Percentiles rank a stretch among this genome's conserved stretches.
phyloP scores from a whole-genome alignment of 2,797 vertebrate species.

The Nyctibius grandis region DNA sequence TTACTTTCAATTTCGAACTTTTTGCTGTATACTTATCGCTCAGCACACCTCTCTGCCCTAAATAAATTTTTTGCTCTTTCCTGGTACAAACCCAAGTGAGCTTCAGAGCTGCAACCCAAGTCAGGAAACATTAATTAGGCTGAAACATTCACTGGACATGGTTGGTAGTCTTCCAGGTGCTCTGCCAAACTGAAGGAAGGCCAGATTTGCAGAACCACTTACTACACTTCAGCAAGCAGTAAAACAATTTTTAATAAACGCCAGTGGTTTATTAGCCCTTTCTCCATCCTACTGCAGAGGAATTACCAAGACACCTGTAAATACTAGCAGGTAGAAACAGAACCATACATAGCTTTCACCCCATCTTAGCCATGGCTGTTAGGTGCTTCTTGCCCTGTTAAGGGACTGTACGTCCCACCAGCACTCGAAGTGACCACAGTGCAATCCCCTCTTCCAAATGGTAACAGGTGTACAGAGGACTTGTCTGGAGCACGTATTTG shows the following conservation, averaged over 20 bases:
- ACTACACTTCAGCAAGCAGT: not conserved
- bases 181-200: not conserved
- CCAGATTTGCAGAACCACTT: not conserved
- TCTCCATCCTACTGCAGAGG: not conserved
- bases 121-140: not conserved
- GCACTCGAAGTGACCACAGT: not conserved
- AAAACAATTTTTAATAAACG: not conserved
- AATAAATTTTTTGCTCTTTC: not conserved
- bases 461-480: not conserved
- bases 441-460: not conserved
- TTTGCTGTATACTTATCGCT: fast-evolving
- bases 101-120: not conserved
- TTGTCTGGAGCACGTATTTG: not conserved
- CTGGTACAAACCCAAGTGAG: not conserved
- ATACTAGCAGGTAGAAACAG: not conserved
- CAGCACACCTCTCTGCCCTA: not conserved
- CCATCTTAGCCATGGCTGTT: not conserved
- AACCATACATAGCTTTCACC: not conserved
- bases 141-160: not conserved
- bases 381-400: not conserved
- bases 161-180: not conserved
- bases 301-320: not conserved
- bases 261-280: not conserved
- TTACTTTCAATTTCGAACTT: not conserved
- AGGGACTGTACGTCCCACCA: not conserved